Evolutionary conservation across 2,113 vertebrate genomes (phyloP), one percentile per base, ranked within the genome.

Genomic region (Nematolebias whitei): DNA sequence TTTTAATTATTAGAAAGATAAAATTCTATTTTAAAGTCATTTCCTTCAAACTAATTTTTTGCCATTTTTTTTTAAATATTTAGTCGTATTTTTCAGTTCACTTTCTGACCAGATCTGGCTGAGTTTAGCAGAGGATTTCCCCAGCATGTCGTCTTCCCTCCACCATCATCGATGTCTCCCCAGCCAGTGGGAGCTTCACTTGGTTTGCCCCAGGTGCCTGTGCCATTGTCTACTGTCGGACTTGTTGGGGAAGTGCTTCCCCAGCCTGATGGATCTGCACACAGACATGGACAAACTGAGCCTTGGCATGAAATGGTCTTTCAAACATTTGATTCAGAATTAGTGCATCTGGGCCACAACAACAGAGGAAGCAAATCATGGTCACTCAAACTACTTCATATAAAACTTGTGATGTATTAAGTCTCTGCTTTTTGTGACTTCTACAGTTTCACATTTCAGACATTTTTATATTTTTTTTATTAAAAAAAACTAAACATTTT

Each of bases 201-300:
- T 63, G 95, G 88, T 84, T 98, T 97, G 69, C 95, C 95, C 97
- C 96, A 98, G 79, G 96, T 95, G 10, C 94, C 91, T 18, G 96
- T 99, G 87, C 96, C 95, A 58, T 96, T 98, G 88, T 98, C 97
- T 63, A 90, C 88, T 29, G 84, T 64, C 83, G 95, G 92, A 92
- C 94, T 94, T 72, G 94, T 89, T 67, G 95, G 94, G 91, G 95
- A 95, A 86, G 92, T 91, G 90, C 93, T 94, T 82, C 87, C 88
- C 96, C 97, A 98, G 85, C 96, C 95, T 90, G 93, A 79, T 0
- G 85, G 55, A 76, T 83, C 92, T 91, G 66, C n/a, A 77, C 43
- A 79, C 5, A 20, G 10, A 56, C 3, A 22, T 50, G 10, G 26
- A 41, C 16, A 41, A 47, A 16, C 38, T 44, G 47, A 50, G 23